A percentile compares a stretch with the other conserved stretches of the same genome.
Evolutionary conservation across 2,888 invertebrate genomes (phyloP).

Genomic region (Drosophila lutescens): DNA sequence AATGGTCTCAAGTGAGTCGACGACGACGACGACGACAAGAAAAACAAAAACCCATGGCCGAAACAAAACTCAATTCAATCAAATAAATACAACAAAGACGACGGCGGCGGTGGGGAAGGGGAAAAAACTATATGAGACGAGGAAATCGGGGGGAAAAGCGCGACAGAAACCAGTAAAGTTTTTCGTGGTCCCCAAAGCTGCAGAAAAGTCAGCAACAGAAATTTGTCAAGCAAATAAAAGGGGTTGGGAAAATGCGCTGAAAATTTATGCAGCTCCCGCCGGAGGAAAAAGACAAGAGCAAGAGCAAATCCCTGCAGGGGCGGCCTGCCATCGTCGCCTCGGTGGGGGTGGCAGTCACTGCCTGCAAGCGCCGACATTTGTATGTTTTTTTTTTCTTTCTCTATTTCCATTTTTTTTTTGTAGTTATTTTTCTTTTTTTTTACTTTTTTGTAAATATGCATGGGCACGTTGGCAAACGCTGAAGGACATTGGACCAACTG

Average conservation of each 20-base stretch:
- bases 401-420: conserved; percentile 19
- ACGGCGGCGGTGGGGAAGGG: background rate
- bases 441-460: conserved; percentile 63
- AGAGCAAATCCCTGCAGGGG: conserved; percentile 30
- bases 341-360: conserved; percentile 15
- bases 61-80: conserved; percentile 48
- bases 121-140: background rate
- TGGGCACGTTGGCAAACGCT: conserved; percentile 61
- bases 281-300: conserved; percentile 13
- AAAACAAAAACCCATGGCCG: conserved; percentile 24
- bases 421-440: background rate
- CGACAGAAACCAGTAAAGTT: conserved; percentile 18
- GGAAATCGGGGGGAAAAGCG: conserved; percentile 6
- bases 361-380: conserved; percentile 18
- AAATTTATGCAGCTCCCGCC: conserved; percentile 61
- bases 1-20: conserved; percentile 71
- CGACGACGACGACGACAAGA: conserved; percentile 31
- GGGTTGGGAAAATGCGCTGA: conserved; percentile 43
- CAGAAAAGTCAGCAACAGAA: conserved; percentile 54
- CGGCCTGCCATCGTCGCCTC: conserved; percentile 26
- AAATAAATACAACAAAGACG: conserved; percentile 33
- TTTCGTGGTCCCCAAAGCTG: conserved; percentile 54
- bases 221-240: conserved; percentile 50
- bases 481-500: conserved; percentile 60
- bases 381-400: conserved; percentile 18